Conservation (phyloP, 2,797 vertebrate species). For the Myiotriccus ornatus region DNA sequence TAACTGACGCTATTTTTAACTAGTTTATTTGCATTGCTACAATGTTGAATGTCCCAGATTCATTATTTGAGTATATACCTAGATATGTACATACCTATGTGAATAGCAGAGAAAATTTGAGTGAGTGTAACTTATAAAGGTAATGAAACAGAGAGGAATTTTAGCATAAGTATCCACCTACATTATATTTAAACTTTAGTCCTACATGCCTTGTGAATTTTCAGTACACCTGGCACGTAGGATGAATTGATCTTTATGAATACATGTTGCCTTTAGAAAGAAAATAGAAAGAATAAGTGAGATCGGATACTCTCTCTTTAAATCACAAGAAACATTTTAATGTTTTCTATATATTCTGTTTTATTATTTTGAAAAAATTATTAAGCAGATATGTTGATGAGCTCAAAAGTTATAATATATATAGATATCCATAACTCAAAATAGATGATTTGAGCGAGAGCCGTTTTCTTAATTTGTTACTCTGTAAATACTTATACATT, state of each 20-base stretch:
- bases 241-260: slow-evolving; percentile 42
- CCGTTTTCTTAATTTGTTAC: slow-evolving; percentile 82
- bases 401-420: slow-evolving; percentile 71
- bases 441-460: slow-evolving; percentile 80
- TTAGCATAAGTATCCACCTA: slow-evolving; percentile 43
- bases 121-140: slow-evolving; percentile 36
- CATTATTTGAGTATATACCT: slow-evolving; percentile 66
- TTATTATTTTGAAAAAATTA: slow-evolving; percentile 53
- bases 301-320: slow-evolving; percentile 77
- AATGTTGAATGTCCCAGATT: slow-evolving; percentile 68
- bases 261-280: slow-evolving; percentile 58
- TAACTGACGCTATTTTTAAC: slow-evolving; percentile 77
- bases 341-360: slow-evolving; percentile 71
- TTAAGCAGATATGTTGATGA: slow-evolving; percentile 72
- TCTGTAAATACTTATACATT: slow-evolving; percentile 90
- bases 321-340: slow-evolving; percentile 59
- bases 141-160: slow-evolving; percentile 63
- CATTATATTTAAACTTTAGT: slow-evolving; percentile 13
- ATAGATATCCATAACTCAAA: slow-evolving; percentile 75
- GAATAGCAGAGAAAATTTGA: slow-evolving; percentile 62
- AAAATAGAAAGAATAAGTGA: slow-evolving; percentile 58
- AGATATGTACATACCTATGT: slow-evolving; percentile 71
- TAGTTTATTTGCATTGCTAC: slow-evolving; percentile 78
- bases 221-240: not conserved
- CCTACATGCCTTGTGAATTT: slow-evolving; percentile 28